Percentiles rank a stretch among this genome's conserved stretches.
These are phyloP conservation scores for Carassius auratus DNA, from an alignment of 2,113 vertebrate species.

Conservation along the genomic window DNA sequence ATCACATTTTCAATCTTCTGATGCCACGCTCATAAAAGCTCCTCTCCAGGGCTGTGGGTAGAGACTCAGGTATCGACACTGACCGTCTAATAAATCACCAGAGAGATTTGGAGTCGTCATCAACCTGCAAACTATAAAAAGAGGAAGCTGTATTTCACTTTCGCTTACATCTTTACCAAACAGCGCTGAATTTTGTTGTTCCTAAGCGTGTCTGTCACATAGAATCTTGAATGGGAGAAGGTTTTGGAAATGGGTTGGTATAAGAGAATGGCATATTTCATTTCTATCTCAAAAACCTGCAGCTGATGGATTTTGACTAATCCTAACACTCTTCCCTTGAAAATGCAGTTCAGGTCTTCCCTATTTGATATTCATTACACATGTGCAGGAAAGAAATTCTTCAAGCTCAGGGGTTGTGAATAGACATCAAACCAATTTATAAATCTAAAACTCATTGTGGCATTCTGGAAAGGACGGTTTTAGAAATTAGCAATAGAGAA, in stretches of 20 bases:
- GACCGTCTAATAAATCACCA: conserved; percentile 42
- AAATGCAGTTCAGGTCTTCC: neutral
- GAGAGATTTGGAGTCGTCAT: conserved; percentile 17
- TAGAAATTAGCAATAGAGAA: neutral
- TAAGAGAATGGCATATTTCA: neutral
- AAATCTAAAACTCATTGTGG: too few species aligned
- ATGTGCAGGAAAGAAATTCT: neutral
- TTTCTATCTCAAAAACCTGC: neutral
- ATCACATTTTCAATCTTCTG: conserved; percentile 37
- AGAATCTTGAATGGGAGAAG: neutral
- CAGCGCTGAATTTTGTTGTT: neutral
- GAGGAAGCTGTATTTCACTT: conserved; percentile 13
- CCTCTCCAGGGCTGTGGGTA: neutral
- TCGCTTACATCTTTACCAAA: conserved; percentile 2
- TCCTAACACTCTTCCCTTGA: neutral
- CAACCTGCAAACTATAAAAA: conserved; percentile 31
- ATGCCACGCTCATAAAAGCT: conserved; percentile 31
- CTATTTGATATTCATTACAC: neutral
- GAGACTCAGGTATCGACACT: conserved; percentile 23
- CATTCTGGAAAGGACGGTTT: neutral
- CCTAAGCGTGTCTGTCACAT: too few species aligned
- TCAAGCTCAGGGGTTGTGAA: neutral
- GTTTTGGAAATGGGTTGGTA: neutral
- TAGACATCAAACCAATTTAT: neutral
- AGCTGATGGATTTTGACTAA: neutral